A percentile compares a stretch with the other conserved stretches of the same genome.
These are phyloP conservation scores for Patella vulgata DNA, from an alignment of 1,140 invertebrate species.

Conservation along the genomic window DNA sequence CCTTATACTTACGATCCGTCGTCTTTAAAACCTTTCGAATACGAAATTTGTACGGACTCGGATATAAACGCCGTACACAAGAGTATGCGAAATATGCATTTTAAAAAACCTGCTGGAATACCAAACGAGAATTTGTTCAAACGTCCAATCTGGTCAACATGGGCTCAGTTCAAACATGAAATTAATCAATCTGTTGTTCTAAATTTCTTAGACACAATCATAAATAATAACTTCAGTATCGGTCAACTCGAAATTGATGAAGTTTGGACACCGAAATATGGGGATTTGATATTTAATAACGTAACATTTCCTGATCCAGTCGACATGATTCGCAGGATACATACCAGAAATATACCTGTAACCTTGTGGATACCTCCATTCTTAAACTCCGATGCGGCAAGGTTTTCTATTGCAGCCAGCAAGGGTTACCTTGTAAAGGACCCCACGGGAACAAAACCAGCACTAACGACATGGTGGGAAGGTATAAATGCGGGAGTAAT, in stretches of 20 bases:
- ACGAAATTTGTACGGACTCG: constrained; percentile 38
- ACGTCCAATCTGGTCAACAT: constrained; percentile 91
- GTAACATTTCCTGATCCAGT: constrained; percentile 80
- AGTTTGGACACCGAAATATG: constrained; percentile 88
- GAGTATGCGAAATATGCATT: constrained; percentile 23
- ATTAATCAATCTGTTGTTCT: constrained; percentile 76
- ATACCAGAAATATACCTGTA: constrained; percentile 76
- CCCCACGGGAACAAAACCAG: constrained; percentile 24
- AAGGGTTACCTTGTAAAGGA: constrained; percentile 42
- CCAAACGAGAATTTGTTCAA: constrained; percentile 80
- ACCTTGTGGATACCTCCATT: constrained; percentile 92
- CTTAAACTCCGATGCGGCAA: constrained; percentile 53
- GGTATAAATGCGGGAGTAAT: constrained; percentile 58
- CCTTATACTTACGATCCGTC: neutral
- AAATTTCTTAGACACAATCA: constrained; percentile 78
- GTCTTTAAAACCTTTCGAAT: constrained; percentile 23
- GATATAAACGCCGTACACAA: constrained; percentile 38
- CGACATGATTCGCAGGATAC: constrained; percentile 70
- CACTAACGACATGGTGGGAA: constrained; percentile 43
- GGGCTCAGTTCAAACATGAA: constrained; percentile 78
- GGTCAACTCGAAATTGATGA: constrained; percentile 93
- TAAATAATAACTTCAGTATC: constrained; percentile 74
- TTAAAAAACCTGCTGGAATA: constrained; percentile 50
- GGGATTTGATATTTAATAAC: constrained; percentile 78
- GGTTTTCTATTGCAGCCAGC: constrained; percentile 28